Base-by-base conservation (phyloP, 2,113 vertebrate genomes). In the Thunnus maccoyii region DNA sequence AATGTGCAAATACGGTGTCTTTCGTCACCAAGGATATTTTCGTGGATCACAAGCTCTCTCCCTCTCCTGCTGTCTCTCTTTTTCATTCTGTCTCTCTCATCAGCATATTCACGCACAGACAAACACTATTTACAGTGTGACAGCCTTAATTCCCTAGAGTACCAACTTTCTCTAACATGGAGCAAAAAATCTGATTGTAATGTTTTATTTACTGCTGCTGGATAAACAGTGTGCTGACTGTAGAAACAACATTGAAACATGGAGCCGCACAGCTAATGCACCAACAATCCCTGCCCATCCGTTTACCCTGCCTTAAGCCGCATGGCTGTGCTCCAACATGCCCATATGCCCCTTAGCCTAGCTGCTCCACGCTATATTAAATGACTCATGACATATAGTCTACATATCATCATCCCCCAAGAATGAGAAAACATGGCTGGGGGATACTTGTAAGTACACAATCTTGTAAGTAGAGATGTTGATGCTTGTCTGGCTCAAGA, bases 341-440 rank as follows among this genome's bases (percentile, higher is more conserved):
- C 75, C 90, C 89, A 91, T 89, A 87, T 93, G 90, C 85, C 87
- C 89, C 83, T 82, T 85, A 89, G 88, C 80, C 65, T 80, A 54
- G 78, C 85, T 82, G 55, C 78, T 77, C 72, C 20, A 74, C 78
- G n/a, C 68, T 65, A 72, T 68, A 64, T 72, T 87, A 88, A 89
- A 90, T 86, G 80, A 89, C 48, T 89, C 70, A 89, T 60, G 74
- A 84, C 74, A 76, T 84, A 64, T 52, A 83, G 85, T 85, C 69
- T 68, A 85, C 69, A 87, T 84, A 76, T 87, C 69, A 52, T 81
- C 67, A n/a, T 41, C 20, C 66, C 65, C 47, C 46, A 64, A 72
- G 46, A 72, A 74, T 70, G 72, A 81, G 25, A 57, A 57, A 74
- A 72, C 71, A 60, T 3, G 9, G 72, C 72, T 72, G 47, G 72